Evolutionary conservation across 1,140 invertebrate genomes (phyloP).

Genomic region (Trachelipus rathkii): DNA sequence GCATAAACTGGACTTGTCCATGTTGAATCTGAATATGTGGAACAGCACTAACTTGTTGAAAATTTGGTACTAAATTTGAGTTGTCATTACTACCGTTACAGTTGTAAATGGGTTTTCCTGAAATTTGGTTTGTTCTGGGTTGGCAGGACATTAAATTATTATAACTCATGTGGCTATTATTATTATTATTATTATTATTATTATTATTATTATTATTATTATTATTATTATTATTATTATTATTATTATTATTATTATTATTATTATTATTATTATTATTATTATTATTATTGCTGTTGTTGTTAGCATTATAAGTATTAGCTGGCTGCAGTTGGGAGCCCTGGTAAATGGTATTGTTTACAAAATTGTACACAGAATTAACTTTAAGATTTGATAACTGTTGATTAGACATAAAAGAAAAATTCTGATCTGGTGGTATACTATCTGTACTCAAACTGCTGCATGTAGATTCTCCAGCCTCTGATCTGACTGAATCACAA

Average conservation of each 20-base stretch:
- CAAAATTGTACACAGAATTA: no score
- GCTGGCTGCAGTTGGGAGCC: no score
- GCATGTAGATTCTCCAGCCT: neutral
- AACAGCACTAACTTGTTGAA: slow-evolving; percentile 2
- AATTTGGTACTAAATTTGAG: neutral
- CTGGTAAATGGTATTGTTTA: no score
- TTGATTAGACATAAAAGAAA: neutral
- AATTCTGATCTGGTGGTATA: neutral
- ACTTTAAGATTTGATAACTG: neutral
- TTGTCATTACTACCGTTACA: neutral
- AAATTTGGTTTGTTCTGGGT: neutral
- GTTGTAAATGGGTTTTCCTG: neutral
- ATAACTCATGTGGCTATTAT: neutral
- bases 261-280: slow-evolving; percentile 15
- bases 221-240: slow-evolving; percentile 11
- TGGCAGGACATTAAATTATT: neutral
- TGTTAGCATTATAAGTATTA: neutral
- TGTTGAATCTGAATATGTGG: neutral
- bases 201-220: slow-evolving; percentile 15
- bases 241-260: slow-evolving; percentile 15
- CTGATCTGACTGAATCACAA: slow-evolving; percentile 5
- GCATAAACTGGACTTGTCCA: slow-evolving; percentile 1
- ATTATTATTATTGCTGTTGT: neutral
- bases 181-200: slow-evolving; percentile 10
- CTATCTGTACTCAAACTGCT: slow-evolving; percentile 3